Base-by-base conservation (phyloP, 2,888 invertebrate species). In the Strigamia maritima region DNA sequence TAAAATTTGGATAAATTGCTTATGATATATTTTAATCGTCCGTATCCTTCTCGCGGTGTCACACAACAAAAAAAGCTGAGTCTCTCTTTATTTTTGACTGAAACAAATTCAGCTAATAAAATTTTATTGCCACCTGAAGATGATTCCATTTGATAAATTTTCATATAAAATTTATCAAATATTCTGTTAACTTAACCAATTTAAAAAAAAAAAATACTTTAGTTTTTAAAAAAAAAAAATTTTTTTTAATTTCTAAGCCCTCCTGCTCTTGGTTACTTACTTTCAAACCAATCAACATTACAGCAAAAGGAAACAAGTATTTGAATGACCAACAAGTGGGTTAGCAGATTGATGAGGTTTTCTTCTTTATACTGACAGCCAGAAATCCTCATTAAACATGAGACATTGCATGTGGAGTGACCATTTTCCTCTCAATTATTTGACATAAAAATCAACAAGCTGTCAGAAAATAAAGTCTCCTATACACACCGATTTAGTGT, bases 271-370 rank as follows among this genome's bases (percentile, higher is more conserved):
- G 35, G 35, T 35, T 35, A 8, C 35, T 35, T 35, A 10, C 35
- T 35, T 35, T 35, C 10, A 35, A 6, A 35, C 8, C 10, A 35
- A 35, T 35, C 35, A 35, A n/a, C n/a, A n/a, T n/a, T n/a, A n/a
- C n/a, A n/a, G n/a, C n/a, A n/a, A n/a, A n/a, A 35, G 54, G n/a
- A 54, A 54, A 54, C n/a, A 4, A 19, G 54, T 70, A 28, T 70
- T 70, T 70, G 70, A 19, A 10, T 2, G 14, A 70, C 70, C 70
- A 70, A 70, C 70, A 70, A 70, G 70, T 70, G 70, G 70, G 70
- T 70, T 28, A 10, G 28, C 26, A 70, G 70, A n/a, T 6, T 70
- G 70, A 70, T 70, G 26, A 8, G 28, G 14, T 14, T 65, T 70
- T 70, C 54, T 54, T 10, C 54, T 54, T 22, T 19, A n/a, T n/a